Evolutionary conservation across 1,140 invertebrate species (phyloP).

Genomic region (Zeugodacus cucurbitae): DNA sequence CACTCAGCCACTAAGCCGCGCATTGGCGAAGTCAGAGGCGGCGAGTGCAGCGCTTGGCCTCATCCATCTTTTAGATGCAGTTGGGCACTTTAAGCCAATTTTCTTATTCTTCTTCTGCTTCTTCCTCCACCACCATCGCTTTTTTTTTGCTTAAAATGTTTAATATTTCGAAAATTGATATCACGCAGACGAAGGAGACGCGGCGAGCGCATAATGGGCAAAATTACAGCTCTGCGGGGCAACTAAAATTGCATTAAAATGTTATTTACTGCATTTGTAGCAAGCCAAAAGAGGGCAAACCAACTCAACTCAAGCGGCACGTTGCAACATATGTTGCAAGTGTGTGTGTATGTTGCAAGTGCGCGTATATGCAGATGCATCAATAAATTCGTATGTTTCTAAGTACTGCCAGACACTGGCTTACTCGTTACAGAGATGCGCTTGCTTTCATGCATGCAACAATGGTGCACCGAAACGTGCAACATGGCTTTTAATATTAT

Average conservation of each 20-base stretch:
- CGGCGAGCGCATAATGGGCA: neutral
- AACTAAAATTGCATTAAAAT: slow-evolving; percentile 34
- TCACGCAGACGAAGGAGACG: neutral
- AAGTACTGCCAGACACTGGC: no score
- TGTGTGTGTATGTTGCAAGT: neutral
- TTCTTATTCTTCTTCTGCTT: neutral
- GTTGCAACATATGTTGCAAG: neutral
- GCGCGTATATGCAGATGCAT: neutral
- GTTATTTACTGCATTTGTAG: slow-evolving; percentile 2
- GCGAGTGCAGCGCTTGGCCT: neutral
- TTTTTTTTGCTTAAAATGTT: neutral
- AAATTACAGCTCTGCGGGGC: slow-evolving; percentile 21
- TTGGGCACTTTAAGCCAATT: neutral
- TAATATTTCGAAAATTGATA: slow-evolving; percentile 18
- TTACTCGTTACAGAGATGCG: no score
- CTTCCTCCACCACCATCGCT: no score
- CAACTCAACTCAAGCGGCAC: no score
- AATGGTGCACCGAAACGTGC: neutral
- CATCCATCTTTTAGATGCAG: neutral
- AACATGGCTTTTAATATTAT: neutral
- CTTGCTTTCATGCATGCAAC: no score
- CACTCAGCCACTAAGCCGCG: neutral
- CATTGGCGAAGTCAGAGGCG: neutral
- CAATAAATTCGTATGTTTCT: neutral
- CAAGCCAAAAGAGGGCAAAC: neutral